Base-by-base conservation (phyloP, 92 coral and sea anemone species). In the Virgularia gustaviana region DNA sequence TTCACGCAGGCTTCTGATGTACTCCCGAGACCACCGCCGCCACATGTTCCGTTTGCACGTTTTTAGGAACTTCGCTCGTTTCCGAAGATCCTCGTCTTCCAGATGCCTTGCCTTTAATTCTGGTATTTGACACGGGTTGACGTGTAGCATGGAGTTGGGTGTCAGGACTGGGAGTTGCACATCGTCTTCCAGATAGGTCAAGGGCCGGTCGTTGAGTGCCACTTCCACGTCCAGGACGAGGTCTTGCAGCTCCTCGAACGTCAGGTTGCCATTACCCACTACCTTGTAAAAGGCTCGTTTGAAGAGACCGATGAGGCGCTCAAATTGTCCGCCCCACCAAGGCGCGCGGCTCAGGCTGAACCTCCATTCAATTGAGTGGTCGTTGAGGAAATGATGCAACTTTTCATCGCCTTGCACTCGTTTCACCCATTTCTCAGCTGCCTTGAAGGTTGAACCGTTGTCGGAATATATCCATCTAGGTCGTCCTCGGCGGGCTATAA, bases 321-420 rank as follows among this genome's bases (percentile, higher is more conserved):
- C 84, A 16, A 72, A 80, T 23, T 80, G 84, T 5, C 79, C 75
- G 10, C 85, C 71, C 85, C 75, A 80, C 85, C 85, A 73, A 7
- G 80, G 85, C 20, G 75, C 84, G n/a, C 75, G 70, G 29, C 85
- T 53, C 29, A 75, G 78, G 55, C 76, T 66, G 51, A 81, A 81
- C 31, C 71, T 42, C 81, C 78, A 81, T 2, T 32, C 51, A 24
- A 81, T 81, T 61, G 35, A 33, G 13, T 16, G 63, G 27, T 60
- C 24, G 15, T 72, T 39, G 13, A 81, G 63, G 63, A 11, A 57
- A 36, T 19, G 23, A 20, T 75, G 51, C 4, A 81, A 58, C 25
- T 49, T 19, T 44, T 81, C 86, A 23, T 59, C 64, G 34, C 41
- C n/a, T 25, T 49, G 55, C 9, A 47, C 85, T 58, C 11, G 51